Evolutionary conservation across 2,888 invertebrate genomes (phyloP).

Genomic region (Caenorhabditis sp.): DNA sequence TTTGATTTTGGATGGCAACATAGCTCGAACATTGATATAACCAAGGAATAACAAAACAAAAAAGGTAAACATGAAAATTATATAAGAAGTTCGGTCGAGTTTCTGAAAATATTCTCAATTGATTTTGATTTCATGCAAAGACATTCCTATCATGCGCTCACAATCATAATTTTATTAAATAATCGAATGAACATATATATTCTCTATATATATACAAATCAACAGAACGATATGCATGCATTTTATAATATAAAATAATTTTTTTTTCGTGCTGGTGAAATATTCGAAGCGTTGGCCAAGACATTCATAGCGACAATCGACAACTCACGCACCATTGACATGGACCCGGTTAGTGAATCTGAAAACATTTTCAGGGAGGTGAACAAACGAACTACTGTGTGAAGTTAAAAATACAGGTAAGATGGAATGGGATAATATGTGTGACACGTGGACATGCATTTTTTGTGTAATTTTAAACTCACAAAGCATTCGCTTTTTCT

Average conservation of each 20-base stretch:
- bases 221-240: not conserved
- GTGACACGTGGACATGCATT: not conserved
- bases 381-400: slow-evolving; percentile 2
- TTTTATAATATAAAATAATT: not conserved
- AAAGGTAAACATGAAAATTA: not conserved
- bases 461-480: slow-evolving; percentile 6
- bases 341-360: slow-evolving; percentile 45
- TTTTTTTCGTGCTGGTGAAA: not conserved
- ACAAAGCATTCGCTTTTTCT: slow-evolving; percentile 46
- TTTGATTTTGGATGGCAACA: not conserved
- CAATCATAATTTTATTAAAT: not conserved
- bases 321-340: slow-evolving; percentile 45
- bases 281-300: not conserved
- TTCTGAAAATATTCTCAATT: not conserved
- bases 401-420: slow-evolving; percentile 1
- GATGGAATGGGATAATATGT: not conserved
- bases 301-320: slow-evolving; percentile 6
- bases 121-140: not conserved
- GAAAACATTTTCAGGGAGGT: slow-evolving; percentile 23
- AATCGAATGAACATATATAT: not conserved
- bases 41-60: slow-evolving; percentile 12
- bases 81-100: not conserved
- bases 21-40: not conserved
- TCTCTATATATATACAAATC: not conserved
- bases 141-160: not conserved